Conservation (phyloP, 2,113 vertebrate genomes). For the Ciconia boyciana region DNA sequence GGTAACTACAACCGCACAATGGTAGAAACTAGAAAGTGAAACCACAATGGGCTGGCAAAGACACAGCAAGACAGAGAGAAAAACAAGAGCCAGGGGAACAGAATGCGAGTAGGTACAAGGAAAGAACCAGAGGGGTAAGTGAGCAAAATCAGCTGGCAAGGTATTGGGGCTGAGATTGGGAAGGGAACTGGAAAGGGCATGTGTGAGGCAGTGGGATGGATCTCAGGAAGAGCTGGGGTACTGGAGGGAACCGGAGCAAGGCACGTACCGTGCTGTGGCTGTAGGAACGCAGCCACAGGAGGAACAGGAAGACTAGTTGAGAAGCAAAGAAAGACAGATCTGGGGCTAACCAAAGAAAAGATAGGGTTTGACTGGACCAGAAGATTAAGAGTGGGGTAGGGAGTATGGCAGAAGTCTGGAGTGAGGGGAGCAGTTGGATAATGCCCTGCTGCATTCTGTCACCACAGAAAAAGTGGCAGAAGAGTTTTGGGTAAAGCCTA, state of each 20-base stretch:
- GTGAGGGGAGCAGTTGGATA: background rate
- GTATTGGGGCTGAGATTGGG: background rate
- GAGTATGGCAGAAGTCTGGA: background rate
- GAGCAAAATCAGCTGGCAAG: background rate
- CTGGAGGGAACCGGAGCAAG: background rate
- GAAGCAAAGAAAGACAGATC: background rate
- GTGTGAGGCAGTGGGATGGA: background rate
- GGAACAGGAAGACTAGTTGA: background rate
- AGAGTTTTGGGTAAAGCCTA: background rate
- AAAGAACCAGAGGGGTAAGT: background rate
- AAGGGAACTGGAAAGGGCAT: background rate
- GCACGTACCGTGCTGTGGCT: accelerated
- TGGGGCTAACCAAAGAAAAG: background rate
- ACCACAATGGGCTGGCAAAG: background rate
- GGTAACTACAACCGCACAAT: background rate
- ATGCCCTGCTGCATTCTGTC: background rate
- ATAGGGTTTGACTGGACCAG: background rate
- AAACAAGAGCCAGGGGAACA: background rate
- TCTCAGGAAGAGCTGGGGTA: background rate
- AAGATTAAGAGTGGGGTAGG: background rate
- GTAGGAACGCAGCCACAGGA: background rate
- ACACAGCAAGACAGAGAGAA: background rate
- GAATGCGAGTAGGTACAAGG: background rate
- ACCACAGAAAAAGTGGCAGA: background rate
- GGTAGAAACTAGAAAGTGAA: background rate